Conservation (phyloP, 2,797 vertebrate species). For the Spinibarbus caldwelli region DNA sequence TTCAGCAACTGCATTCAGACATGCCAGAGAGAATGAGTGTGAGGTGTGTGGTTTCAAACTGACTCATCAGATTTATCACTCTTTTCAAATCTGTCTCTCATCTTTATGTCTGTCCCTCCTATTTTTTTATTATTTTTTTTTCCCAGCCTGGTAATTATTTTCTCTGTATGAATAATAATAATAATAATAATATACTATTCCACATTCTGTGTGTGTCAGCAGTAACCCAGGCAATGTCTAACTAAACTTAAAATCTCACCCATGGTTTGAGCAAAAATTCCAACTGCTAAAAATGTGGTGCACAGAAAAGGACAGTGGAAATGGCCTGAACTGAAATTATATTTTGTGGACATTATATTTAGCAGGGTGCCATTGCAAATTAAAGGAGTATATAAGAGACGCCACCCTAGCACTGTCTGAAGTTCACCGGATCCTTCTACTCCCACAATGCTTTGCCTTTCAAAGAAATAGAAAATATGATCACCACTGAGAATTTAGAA, state of each 20-base stretch:
- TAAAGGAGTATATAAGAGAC: constrained; percentile 31
- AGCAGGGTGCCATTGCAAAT: constrained; percentile 39
- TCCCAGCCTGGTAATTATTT: not conserved
- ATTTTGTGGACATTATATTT: constrained; percentile 46
- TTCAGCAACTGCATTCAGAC: constrained; percentile 10
- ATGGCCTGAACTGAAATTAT: constrained; percentile 32
- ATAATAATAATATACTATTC: not conserved
- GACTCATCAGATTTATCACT: not conserved
- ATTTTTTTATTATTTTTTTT: not conserved
- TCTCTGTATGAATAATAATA: not conserved
- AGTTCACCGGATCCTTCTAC: constrained; percentile 24
- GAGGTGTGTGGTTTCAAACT: constrained; percentile 16
- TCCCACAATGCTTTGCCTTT: constrained; percentile 37
- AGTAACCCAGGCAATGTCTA: not conserved
- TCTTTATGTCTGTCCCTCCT: not conserved
- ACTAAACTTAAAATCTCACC: not conserved
- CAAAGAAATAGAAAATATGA: constrained; percentile 15
- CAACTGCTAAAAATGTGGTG: constrained; percentile 23
- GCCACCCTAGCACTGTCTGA: constrained; percentile 23
- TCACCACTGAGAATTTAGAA: not conserved
- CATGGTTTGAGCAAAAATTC: constrained; percentile 16
- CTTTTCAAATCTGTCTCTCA: not conserved
- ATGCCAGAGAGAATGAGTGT: constrained; percentile 12
- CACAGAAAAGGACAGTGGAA: constrained; percentile 27
- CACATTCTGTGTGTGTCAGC: not conserved